phyloP scores from a whole-genome alignment of 2,888 invertebrate species.

The Drosophila incognita region DNA sequence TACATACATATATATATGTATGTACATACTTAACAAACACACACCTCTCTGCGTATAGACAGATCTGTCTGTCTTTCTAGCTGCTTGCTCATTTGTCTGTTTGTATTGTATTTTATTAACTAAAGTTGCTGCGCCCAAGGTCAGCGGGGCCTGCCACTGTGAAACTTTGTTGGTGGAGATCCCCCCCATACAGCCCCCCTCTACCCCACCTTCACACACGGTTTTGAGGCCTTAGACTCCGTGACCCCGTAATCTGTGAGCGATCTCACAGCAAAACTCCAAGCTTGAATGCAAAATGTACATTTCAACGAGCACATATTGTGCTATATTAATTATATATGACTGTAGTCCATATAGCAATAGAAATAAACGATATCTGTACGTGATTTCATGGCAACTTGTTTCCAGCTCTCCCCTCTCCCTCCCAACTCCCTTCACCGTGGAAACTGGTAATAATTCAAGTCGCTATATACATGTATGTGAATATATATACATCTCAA shows the following conservation, averaged over 20 bases:
- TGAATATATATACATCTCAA: neutral
- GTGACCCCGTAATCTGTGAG: conserved; percentile 24
- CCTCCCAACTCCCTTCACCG: neutral
- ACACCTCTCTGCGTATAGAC: conserved; percentile 26
- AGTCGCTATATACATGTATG: no score
- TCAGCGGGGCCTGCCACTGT: conserved; percentile 51
- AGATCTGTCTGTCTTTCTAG: conserved; percentile 30
- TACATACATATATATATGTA: neutral
- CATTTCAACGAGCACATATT: conserved; percentile 16
- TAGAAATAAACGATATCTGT: conserved; percentile 32
- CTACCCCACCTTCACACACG: no score
- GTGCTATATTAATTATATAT: conserved; percentile 53
- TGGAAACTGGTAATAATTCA: no score
- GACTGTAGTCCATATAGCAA: conserved; percentile 27
- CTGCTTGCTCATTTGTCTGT: conserved; percentile 25
- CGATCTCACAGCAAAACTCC: conserved; percentile 40
- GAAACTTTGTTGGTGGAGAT: conserved; percentile 25
- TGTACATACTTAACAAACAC: neutral
- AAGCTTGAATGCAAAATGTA: conserved; percentile 63
- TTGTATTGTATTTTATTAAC: conserved; percentile 39
- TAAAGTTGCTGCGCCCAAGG: conserved; percentile 63
- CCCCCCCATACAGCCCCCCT: neutral
- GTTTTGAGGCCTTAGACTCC: conserved; percentile 6
- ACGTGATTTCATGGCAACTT: conserved; percentile 57
- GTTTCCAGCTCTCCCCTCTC: conserved; percentile 7